Base-by-base conservation (phyloP, 2,888 invertebrate genomes). In the Drosophila kuntzei region DNA sequence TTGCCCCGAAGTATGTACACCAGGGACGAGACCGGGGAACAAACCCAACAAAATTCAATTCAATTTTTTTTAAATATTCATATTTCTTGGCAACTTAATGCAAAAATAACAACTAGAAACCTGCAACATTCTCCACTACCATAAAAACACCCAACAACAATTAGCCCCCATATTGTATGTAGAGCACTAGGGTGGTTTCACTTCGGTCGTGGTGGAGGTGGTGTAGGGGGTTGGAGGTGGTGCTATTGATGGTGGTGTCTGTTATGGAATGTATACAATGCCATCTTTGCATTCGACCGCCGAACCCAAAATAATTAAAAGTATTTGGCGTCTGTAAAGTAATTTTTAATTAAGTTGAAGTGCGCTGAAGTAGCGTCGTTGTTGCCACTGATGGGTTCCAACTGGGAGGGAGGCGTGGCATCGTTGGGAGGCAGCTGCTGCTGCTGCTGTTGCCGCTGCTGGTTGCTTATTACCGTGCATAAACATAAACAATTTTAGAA, bases 301-400 rank as follows among this genome's bases (percentile, higher is more conserved):
- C 79, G 83, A 86, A 83, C 86, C 86, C 83, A 84, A 85, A 87
- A 85, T 85, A 85, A 85, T 85, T 85, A 87, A 87, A 85, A 85
- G 85, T 84, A 81, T 87, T 85, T 85, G 82, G 87, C 82, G 84
- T 80, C 85, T 84, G 87, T 87, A 85, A 87, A 84, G 85, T 85
- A 85, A 85, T 85, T 85, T 85, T 85, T 87, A 85, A 85, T 85
- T 85, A 85, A 84, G 85, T 85, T 87, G 87, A 85, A 85, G 85
- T 84, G 80, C 80, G 80, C 51, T 72, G 59, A 80, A 86, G 73
- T 72, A 41, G 57, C 47, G 7, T 53, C 29, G 20, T 18, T 29
- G 39, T 8, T 44, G 27, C 18, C 37, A 41, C 55, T 72, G 72
- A 64, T 76, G 68, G 76, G 32, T 51, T 63, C 43, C 27, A 25